Evolutionary conservation across 1,140 invertebrate genomes (phyloP).

Genomic region (Leptinotarsa texana): DNA sequence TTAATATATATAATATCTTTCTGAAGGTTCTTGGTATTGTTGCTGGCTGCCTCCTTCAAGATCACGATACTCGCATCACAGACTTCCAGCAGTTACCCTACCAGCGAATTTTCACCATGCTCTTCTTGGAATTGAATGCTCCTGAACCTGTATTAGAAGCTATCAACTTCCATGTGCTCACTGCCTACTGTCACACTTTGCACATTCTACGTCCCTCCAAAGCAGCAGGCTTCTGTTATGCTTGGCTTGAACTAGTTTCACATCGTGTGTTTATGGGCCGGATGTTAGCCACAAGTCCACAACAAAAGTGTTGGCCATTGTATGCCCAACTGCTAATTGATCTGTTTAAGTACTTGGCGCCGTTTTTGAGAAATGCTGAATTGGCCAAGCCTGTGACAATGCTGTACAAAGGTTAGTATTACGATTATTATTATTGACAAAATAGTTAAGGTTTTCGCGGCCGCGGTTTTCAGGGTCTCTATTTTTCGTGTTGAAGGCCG

Average conservation of each 20-base stretch:
- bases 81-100: conserved; percentile 98
- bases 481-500: too few species aligned
- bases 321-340: conserved; percentile 92
- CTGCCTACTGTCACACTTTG: conserved; percentile 88
- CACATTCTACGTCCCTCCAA: conserved; percentile 92
- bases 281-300: conserved; percentile 86
- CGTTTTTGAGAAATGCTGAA: conserved; percentile 95
- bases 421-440: not conserved
- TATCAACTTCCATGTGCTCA: conserved; percentile 88
- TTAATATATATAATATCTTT: too few species aligned
- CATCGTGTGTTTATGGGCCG: conserved; percentile 95
- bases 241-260: conserved; percentile 96
- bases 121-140: conserved; percentile 94
- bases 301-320: conserved; percentile 84
- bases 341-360: conserved; percentile 94
- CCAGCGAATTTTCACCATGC: conserved; percentile 95
- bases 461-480: too few species aligned
- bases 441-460: too few species aligned
- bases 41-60: conserved; percentile 90
- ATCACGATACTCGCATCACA: conserved; percentile 83
- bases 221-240: conserved; percentile 95
- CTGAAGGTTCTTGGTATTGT: conserved; percentile 84
- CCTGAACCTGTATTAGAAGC: conserved; percentile 90
- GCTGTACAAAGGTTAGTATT: conserved; percentile 78
- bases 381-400: conserved; percentile 89